Conservation (phyloP, 2,113 vertebrate species). For the Megaleporinus macrocephalus region DNA sequence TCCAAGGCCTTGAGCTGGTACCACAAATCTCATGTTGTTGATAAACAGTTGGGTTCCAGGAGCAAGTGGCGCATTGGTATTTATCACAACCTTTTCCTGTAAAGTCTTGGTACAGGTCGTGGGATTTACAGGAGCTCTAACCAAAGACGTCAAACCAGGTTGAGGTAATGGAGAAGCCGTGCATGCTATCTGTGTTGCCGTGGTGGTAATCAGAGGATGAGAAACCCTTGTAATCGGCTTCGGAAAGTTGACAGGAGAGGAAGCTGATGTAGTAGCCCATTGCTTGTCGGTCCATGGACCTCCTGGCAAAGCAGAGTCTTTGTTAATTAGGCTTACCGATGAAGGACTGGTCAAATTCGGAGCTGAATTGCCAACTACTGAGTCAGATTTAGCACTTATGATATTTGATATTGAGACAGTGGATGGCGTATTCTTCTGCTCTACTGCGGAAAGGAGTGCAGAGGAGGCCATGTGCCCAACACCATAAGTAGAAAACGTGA, state of each 20-base stretch:
- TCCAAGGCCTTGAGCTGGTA: slow-evolving; percentile 92
- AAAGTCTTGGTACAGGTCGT: slow-evolving; percentile 69
- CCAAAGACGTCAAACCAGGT: slow-evolving; percentile 14
- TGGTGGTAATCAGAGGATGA: slow-evolving; percentile 65
- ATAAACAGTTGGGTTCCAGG: slow-evolving; percentile 95
- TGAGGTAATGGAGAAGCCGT: slow-evolving; percentile 50
- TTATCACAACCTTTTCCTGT: slow-evolving; percentile 93
- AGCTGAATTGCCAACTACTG: slow-evolving; percentile 18
- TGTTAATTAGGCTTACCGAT: slow-evolving; percentile 46
- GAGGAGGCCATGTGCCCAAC: slow-evolving; percentile 86
- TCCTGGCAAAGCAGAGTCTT: slow-evolving; percentile 30
- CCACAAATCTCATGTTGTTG: slow-evolving; percentile 89
- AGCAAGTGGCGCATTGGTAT: slow-evolving; percentile 86
- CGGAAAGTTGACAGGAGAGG: slow-evolving; percentile 46
- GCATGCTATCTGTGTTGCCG: slow-evolving; percentile 58
- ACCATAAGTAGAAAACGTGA: slow-evolving; percentile 84
- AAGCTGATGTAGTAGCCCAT: slow-evolving; percentile 55
- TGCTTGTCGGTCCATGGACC: slow-evolving; percentile 29
- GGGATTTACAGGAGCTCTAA: slow-evolving; percentile 59
- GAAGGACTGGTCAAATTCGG: slow-evolving; percentile 29
- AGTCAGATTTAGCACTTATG: slow-evolving; percentile 36
- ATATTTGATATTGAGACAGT: slow-evolving; percentile 46
- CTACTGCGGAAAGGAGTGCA: slow-evolving; percentile 80
- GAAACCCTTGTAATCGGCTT: slow-evolving; percentile 56
- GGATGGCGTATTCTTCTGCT: slow-evolving; percentile 57